These are phyloP conservation scores for Podocnemis expansa DNA, from an alignment of 2,113 vertebrate species.

Conservation along the genomic window DNA sequence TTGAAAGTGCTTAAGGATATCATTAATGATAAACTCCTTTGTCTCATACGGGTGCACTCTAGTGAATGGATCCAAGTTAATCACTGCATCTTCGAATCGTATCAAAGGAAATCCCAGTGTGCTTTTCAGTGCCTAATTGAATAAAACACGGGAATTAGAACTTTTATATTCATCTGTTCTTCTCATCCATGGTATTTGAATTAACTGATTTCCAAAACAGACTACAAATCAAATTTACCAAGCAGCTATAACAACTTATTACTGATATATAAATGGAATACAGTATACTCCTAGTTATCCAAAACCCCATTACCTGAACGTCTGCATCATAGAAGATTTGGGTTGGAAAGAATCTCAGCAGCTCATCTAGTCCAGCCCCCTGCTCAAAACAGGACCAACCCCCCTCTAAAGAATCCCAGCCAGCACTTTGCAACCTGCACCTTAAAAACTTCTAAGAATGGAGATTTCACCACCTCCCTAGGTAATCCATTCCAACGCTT, in stretches of 20 bases:
- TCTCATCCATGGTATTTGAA: neutral
- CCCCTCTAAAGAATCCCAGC: too few relatives aligned
- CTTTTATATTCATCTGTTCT: neutral
- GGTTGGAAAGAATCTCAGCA: too few relatives aligned
- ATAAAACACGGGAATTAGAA: slow-evolving; percentile 14
- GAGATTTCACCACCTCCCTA: too few relatives aligned
- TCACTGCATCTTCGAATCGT: slow-evolving; percentile 95
- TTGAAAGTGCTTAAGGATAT: slow-evolving; percentile 95
- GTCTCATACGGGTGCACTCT: slow-evolving; percentile 97
- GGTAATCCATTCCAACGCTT: too few relatives aligned
- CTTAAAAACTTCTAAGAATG: too few relatives aligned
- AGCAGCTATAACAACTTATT: neutral
- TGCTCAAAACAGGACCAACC: too few relatives aligned
- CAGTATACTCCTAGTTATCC: neutral
- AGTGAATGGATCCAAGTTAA: slow-evolving; percentile 95
- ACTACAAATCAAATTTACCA: neutral
- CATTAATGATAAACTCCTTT: slow-evolving; percentile 95
- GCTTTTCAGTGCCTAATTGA: slow-evolving; percentile 88
- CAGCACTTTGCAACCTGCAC: too few relatives aligned
- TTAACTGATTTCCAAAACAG: neutral
- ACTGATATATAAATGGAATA: neutral
- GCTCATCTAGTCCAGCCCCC: too few relatives aligned
- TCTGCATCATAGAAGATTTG: neutral
- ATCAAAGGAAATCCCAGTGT: slow-evolving; percentile 92
- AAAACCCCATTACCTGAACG: neutral